Evolutionary conservation across 2,113 vertebrate genomes (phyloP).

Genomic region (Grammomys surdaster): DNA sequence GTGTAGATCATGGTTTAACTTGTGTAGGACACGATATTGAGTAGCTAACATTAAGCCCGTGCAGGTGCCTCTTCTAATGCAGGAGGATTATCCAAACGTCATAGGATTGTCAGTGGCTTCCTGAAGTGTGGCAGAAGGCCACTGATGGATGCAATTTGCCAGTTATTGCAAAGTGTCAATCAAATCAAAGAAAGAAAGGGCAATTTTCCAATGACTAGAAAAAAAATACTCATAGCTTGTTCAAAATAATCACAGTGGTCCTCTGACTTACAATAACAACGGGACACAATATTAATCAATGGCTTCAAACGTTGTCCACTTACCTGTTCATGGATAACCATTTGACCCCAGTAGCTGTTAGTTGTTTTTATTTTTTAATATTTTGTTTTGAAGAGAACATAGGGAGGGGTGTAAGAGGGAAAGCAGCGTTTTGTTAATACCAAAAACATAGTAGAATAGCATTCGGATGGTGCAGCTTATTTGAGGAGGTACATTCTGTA

Average conservation of each 20-base stretch:
- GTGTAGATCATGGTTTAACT: neutral
- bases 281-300: neutral
- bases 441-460: neutral
- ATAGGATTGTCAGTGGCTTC: neutral
- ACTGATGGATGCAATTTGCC: neutral
- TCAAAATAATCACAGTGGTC: neutral
- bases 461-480: neutral
- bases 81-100: neutral
- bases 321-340: neutral
- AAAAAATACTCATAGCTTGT: neutral
- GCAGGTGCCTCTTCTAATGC: neutral
- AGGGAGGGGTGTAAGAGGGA: neutral
- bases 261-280: neutral
- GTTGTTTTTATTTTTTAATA: constrained; percentile 1
- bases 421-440: constrained; percentile 13
- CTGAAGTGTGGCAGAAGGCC: neutral
- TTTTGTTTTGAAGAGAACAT: constrained; percentile 25
- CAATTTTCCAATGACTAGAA: neutral
- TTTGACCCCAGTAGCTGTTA: neutral
- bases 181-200: neutral
- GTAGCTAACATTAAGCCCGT: neutral
- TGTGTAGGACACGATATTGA: neutral
- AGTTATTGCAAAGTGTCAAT: neutral
- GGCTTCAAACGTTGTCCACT: neutral
- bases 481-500: neutral